Base-by-base conservation (phyloP, 2,888 invertebrate genomes). In the Saturnia japonica region DNA sequence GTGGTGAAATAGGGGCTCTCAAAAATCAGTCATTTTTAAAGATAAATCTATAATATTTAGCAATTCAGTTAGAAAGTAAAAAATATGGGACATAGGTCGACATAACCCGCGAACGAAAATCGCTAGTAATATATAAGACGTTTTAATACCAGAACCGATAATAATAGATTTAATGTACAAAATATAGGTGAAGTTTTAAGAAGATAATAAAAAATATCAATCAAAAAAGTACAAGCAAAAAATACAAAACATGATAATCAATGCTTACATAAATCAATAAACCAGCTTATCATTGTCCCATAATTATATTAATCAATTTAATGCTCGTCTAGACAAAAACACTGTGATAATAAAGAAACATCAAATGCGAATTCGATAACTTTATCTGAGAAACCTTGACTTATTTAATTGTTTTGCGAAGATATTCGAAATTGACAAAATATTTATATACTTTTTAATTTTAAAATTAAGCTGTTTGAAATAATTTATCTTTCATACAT, bases 241-340 rank as follows among this genome's bases (percentile, higher is more conserved):
- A 4, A n/a, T n/a, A 11, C n/a, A 40, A 64, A 68, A 57, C 54
- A 34, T 68, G 47, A 40, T n/a, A 64, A 64, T 64, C 19, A 64
- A 64, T 40, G 40, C 64, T 40, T 64, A 40, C 1, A 51, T 54
- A n/a, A 68, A 47, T 34, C 54, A 54, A 68, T 68, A 34, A 51
- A 45, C n/a, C 8, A 60, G 14, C 25, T 68, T 68, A 68, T 68
- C 68, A n/a, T 14, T 40, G 47, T 68, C 19, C 11, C 11, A 28
- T 34, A 51, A 68, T 51, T 51, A 34, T 40, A 28, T 28, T 68
- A 68, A 68, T 68, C 68, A 68, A 47, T 68, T 68, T 68, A 68
- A 68, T 68, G 34, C 22, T n/a, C 51, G 68, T 68, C 68, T 68
- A 51, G 51, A 47, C 68, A 40, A 67, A 68, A 68, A 51, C n/a